phyloP scores from a whole-genome alignment of 1,140 invertebrate species.

The Ceratoteleas bidentatus region DNA sequence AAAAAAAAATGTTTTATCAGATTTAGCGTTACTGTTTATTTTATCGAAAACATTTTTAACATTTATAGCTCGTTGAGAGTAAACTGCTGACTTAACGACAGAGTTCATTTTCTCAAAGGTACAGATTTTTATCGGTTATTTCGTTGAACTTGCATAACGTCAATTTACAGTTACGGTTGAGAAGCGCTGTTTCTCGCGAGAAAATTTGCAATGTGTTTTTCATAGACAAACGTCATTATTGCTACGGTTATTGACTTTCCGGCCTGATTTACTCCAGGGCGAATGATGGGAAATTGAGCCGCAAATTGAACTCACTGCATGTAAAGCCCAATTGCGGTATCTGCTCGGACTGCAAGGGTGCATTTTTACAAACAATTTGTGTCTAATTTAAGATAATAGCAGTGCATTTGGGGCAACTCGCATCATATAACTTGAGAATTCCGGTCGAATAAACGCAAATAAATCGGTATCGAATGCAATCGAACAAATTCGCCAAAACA shows the following conservation, averaged over 20 bases:
- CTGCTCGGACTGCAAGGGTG: slow-evolving; percentile 24
- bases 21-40: too few relatives aligned
- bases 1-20: too few relatives aligned
- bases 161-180: too few relatives aligned
- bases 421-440: slow-evolving; percentile 33
- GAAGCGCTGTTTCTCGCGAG: too few relatives aligned
- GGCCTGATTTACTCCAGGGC: slow-evolving; percentile 1
- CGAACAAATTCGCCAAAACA: slow-evolving; percentile 26
- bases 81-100: too few relatives aligned
- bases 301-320: slow-evolving; percentile 24
- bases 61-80: too few relatives aligned
- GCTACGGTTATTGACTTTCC: slow-evolving; percentile 20
- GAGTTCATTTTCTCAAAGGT: too few relatives aligned
- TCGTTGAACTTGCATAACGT: too few relatives aligned
- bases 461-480: slow-evolving; percentile 19
- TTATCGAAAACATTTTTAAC: too few relatives aligned
- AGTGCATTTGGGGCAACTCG: slow-evolving; percentile 16
- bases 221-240: neutral
- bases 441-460: slow-evolving; percentile 23
- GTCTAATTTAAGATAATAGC: slow-evolving; percentile 47
- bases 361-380: slow-evolving; percentile 55
- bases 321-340: slow-evolving; percentile 23
- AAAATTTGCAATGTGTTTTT: too few relatives aligned
- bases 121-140: too few relatives aligned
- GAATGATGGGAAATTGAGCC: slow-evolving; percentile 35